Evolutionary conservation across 2,797 vertebrate species (phyloP), one percentile per base, ranked within the genome.

Genomic region (Melanotaenia boesemani): DNA sequence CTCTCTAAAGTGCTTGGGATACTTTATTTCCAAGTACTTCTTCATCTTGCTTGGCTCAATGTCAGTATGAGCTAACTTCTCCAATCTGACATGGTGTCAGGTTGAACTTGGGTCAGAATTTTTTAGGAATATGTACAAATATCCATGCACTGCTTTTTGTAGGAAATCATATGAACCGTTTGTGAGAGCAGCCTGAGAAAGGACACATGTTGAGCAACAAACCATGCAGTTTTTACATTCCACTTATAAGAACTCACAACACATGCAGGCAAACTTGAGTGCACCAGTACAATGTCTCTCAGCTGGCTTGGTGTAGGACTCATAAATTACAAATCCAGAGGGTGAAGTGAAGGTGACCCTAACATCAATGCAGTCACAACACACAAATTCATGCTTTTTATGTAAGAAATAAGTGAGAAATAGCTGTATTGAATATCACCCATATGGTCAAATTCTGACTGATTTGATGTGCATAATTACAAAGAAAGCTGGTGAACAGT

Each of bases 271-370:
- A 64, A 74, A 74, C 75, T 72, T 74, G 70, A 24, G 62, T 24
- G 77, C 61, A 76, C 64, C 58, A 70, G 72, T 58, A 77, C 73
- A 71, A 64, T 67, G 52, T 76, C 67, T 80, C 63, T 37, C 55
- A 18, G 46, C 70, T 36, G 11, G 54, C 59, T 63, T 55, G 48
- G 83, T 77, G 6, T 60, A 57, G 22, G 61, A 82, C 48, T 84
- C 78, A 79, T 81, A 82, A 86, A 88, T 84, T 77, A 87, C 24
- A 39, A 46, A 16, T 22, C 28, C 75, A 67, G 73, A 72, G 58
- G 65, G 61, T 63, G 34, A 76, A 72, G 41, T 52, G 69, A 89
- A 89, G 77, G 77, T 83, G 80, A 89, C 73, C 71, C 52, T 11
- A 69, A 56, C 36, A 70, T 22, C 10, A 32, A 22, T 54, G 37